phyloP scores from a whole-genome alignment of 2,113 vertebrate genomes.

The Dolichotis patagonum region DNA sequence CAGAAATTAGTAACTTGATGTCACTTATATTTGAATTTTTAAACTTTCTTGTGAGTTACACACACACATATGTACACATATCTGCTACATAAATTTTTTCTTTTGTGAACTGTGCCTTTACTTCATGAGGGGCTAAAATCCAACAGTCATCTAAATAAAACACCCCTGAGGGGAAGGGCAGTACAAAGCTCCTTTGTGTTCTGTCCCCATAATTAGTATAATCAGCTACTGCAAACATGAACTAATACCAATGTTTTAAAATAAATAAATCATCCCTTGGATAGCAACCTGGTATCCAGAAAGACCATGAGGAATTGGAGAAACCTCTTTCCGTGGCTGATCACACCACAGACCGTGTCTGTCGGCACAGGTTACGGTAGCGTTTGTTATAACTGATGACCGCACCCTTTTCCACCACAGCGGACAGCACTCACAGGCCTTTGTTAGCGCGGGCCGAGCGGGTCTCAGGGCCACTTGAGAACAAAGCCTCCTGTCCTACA shows the following conservation, averaged over 20 bases:
- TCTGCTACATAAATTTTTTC: not conserved
- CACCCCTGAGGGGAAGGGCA: not conserved
- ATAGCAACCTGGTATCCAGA: constrained; percentile 28
- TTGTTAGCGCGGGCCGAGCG: constrained; percentile 12
- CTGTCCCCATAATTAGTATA: not conserved
- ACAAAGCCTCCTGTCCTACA: constrained; percentile 53
- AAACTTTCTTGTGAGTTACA: not conserved
- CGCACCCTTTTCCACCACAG: constrained; percentile 38
- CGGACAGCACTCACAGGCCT: constrained; percentile 42
- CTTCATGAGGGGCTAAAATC: constrained; percentile 31
- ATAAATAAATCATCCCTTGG: constrained; percentile 32
- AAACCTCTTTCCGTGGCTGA: constrained; percentile 27
- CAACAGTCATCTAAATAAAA: constrained; percentile 46
- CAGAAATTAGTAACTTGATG: constrained; percentile 24
- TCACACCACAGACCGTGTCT: not conserved
- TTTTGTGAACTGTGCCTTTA: not conserved
- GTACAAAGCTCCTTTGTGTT: not conserved
- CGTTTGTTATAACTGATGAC: constrained; percentile 24
- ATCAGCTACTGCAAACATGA: not conserved
- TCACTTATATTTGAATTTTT: not conserved
- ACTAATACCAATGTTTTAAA: not conserved
- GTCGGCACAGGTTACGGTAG: not conserved
- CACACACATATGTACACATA: not conserved
- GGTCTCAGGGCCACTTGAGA: constrained; percentile 26
- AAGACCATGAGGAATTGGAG: constrained; percentile 38